phyloP scores from a whole-genome alignment of 1,140 invertebrate species.

The Drosophila nigromelanica region DNA sequence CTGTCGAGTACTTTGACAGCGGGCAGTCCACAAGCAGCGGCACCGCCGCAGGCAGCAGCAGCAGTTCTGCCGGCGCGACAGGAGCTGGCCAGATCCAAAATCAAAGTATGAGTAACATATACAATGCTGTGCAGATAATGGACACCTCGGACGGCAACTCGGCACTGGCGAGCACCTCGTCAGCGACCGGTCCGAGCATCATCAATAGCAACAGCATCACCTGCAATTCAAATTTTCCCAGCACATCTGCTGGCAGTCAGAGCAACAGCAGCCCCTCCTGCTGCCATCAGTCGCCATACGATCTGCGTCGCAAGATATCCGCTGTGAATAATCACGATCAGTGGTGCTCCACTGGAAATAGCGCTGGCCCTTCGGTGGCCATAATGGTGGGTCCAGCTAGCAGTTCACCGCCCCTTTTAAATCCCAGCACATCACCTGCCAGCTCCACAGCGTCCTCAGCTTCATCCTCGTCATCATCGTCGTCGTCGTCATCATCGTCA shows the following conservation, averaged over 20 bases:
- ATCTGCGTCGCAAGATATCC: slow-evolving; percentile 92
- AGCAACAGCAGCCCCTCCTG: slow-evolving; percentile 84
- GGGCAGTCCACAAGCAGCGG: slow-evolving; percentile 56
- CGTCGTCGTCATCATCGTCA: slow-evolving; percentile 62
- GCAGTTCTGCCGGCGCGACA: slow-evolving; percentile 20
- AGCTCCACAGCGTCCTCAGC: slow-evolving; percentile 65
- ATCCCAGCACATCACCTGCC: slow-evolving; percentile 65
- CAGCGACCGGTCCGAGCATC: slow-evolving; percentile 39
- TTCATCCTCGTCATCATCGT: slow-evolving; percentile 55
- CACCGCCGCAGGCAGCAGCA: slow-evolving; percentile 4
- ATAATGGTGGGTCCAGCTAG: slow-evolving; percentile 71
- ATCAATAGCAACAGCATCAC: slow-evolving; percentile 35
- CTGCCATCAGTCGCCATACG: slow-evolving; percentile 92
- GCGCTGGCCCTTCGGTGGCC: slow-evolving; percentile 35
- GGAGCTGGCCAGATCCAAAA: slow-evolving; percentile 30
- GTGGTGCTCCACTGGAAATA: slow-evolving; percentile 62
- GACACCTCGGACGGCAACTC: slow-evolving; percentile 62
- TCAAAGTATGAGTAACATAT: slow-evolving; percentile 45
- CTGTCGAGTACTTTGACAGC: slow-evolving; percentile 67
- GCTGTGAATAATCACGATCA: slow-evolving; percentile 88
- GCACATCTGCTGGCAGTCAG: slow-evolving; percentile 55
- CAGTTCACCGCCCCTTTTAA: slow-evolving; percentile 67
- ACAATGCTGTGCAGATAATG: slow-evolving; percentile 65
- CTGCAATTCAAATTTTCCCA: slow-evolving; percentile 45
- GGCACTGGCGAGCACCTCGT: slow-evolving; percentile 27